These are phyloP conservation scores for Turdus rufiventris DNA, from an alignment of 2,113 vertebrate genomes.

Conservation along the genomic window DNA sequence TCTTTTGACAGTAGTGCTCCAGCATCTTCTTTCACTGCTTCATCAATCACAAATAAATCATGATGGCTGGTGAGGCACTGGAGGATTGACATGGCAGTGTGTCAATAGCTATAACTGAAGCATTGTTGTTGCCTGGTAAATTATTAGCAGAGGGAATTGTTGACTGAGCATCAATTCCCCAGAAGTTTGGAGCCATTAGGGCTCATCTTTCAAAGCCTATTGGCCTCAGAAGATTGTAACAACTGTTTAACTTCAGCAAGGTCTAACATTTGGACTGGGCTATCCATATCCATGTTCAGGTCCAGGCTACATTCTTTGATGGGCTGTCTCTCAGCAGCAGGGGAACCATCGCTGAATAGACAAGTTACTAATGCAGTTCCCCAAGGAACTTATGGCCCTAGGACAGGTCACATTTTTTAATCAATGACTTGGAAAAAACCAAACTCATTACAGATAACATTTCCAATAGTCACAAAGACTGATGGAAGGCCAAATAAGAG, in stretches of 20 bases:
- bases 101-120: slow-evolving; percentile 9
- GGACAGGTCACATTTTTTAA: slow-evolving; percentile 26
- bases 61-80: background rate
- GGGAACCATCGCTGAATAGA: background rate
- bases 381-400: background rate
- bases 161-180: background rate
- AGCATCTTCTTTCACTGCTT: slow-evolving; percentile 28
- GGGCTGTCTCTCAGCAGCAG: background rate
- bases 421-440: background rate
- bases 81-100: background rate
- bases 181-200: background rate
- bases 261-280: background rate
- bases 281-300: background rate
- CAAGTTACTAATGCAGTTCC: background rate
- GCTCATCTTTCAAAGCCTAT: background rate
- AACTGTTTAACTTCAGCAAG: background rate
- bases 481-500: background rate
- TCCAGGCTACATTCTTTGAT: background rate
- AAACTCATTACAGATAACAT: slow-evolving; percentile 6
- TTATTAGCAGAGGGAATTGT: background rate
- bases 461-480: slow-evolving; percentile 10
- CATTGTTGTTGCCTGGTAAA: slow-evolving; percentile 5
- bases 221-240: background rate
- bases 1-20: background rate
- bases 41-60: slow-evolving; percentile 49